Base-by-base conservation (phyloP, 2,797 vertebrate species). In the Bradypodion ventrale region DNA sequence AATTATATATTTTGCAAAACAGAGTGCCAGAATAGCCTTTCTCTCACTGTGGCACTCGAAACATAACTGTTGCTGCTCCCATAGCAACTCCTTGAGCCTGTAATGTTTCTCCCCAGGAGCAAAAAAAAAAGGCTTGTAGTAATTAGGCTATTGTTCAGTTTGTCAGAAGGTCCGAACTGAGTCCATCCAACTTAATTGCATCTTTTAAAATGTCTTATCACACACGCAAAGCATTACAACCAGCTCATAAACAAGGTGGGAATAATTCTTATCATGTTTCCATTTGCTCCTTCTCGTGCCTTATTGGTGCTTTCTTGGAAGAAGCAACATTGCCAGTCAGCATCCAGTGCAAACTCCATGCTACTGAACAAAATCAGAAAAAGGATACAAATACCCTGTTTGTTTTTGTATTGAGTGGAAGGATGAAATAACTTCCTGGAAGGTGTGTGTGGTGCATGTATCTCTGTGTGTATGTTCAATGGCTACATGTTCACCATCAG, bases 51-150 rank as follows among this genome's bases (percentile, higher is more conserved):
- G 80, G 32, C 16, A 76, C 44, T 77, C 25, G 37, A 75, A 44
- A 69, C 75, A 72, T 70, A 80, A 80, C 77, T 76, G 63, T 65
- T 80, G 40, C 73, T 82, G 52, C 89, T 80, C 62, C 49, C 63
- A 60, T 62, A 89, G 49, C 74, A 87, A 72, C 65, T 65, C 77
- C 42, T 68, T 37, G 15, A 80, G 63, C 52, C 42, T 84, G 29
- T n/a, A 89, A 42, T 78, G 68, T 74, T 89, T 85, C 60, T 81
- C 56, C 80, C 82, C 65, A 59, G 37, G 86, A 83, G 23, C n/a
- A n/a, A n/a, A 35, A 78, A 52, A 81, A 85, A 46, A 76, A 37
- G 80, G 78, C 37, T 89, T 62, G 77, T 87, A 89, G 77, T 78
- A 40, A 81, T 81, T 76, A 82, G 73, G 0, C 1, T 0, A 62